These are phyloP conservation scores for Ephestia elutella DNA, from an alignment of 1,140 invertebrate genomes.

Conservation along the genomic window DNA sequence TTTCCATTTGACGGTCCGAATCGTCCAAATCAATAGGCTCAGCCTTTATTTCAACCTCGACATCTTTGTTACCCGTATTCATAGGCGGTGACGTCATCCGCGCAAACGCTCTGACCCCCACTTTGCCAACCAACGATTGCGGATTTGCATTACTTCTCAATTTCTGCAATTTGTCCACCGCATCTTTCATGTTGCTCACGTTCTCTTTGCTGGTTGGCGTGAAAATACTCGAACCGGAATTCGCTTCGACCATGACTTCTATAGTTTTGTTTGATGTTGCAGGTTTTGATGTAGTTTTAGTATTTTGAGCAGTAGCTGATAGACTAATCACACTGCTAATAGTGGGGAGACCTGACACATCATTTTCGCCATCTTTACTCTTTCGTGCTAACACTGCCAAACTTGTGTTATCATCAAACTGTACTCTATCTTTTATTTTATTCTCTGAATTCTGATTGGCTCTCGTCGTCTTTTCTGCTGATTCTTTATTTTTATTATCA, in stretches of 20 bases:
- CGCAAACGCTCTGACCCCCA: constrained; percentile 59
- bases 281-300: constrained; percentile 17
- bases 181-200: constrained; percentile 46
- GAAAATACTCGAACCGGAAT: constrained; percentile 41
- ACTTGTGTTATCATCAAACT: constrained; percentile 47
- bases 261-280: constrained; percentile 24
- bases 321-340: constrained; percentile 52
- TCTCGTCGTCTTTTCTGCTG: constrained; percentile 6
- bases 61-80: constrained; percentile 21
- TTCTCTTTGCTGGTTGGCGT: constrained; percentile 49
- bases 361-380: constrained; percentile 16
- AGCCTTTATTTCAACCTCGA: constrained; percentile 60
- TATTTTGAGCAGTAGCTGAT: constrained; percentile 28
- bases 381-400: constrained; percentile 41
- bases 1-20: constrained; percentile 45
- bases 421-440: constrained; percentile 26
- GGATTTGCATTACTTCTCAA: constrained; percentile 31
- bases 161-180: constrained; percentile 40
- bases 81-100: constrained; percentile 46
- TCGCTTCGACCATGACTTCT: constrained; percentile 34
- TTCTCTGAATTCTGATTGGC: not conserved
- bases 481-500: constrained; percentile 15
- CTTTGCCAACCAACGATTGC: constrained; percentile 38
- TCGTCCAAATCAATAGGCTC: constrained; percentile 65
- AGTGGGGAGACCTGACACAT: constrained; percentile 39